A percentile compares a stretch with the other conserved stretches of the same genome.
These are phyloP conservation scores for Embidobia sp. DNA, from an alignment of 2,888 invertebrate species.

Conservation along the genomic window DNA sequence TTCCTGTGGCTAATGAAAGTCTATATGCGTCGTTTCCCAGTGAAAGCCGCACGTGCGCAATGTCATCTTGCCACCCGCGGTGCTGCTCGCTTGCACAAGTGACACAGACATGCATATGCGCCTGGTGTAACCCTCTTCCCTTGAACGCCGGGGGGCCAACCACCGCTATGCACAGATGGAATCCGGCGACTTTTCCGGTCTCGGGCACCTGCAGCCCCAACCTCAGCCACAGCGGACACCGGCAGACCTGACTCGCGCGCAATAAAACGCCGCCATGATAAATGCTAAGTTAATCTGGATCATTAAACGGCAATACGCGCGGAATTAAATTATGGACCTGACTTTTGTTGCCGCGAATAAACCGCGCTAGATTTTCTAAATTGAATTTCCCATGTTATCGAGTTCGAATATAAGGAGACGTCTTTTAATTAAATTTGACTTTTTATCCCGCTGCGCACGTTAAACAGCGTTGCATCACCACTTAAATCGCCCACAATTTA, in stretches of 20 bases:
- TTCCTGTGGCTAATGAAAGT: slow-evolving; percentile 81
- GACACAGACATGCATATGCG: too few species aligned
- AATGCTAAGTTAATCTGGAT: slow-evolving; percentile 51
- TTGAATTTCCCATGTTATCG: slow-evolving; percentile 49
- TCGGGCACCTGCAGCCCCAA: too few species aligned
- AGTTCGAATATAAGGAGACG: slow-evolving; percentile 42
- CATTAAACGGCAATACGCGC: slow-evolving; percentile 57
- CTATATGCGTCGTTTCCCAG: slow-evolving; percentile 59
- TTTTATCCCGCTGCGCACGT: slow-evolving; percentile 27
- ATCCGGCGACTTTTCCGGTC: slow-evolving; percentile 47
- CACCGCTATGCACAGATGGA: slow-evolving; percentile 41
- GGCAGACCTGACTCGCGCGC: too few species aligned
- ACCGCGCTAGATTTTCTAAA: slow-evolving; percentile 40
- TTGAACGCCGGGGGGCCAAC: slow-evolving; percentile 11
- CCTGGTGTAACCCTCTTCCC: slow-evolving; percentile 6
- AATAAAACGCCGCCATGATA: slow-evolving; percentile 41
- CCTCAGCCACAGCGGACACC: too few species aligned
- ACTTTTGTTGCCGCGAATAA: slow-evolving; percentile 56
- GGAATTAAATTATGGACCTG: slow-evolving; percentile 35
- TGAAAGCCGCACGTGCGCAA: slow-evolving; percentile 62
- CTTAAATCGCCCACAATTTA: slow-evolving; percentile 43
- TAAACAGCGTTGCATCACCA: slow-evolving; percentile 29
- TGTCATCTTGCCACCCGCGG: slow-evolving; percentile 60
- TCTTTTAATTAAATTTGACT: slow-evolving; percentile 56
- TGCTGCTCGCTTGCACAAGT: slow-evolving; percentile 31